Base-by-base conservation (phyloP, 1,140 invertebrate genomes). In the Archivesica marissinica region DNA sequence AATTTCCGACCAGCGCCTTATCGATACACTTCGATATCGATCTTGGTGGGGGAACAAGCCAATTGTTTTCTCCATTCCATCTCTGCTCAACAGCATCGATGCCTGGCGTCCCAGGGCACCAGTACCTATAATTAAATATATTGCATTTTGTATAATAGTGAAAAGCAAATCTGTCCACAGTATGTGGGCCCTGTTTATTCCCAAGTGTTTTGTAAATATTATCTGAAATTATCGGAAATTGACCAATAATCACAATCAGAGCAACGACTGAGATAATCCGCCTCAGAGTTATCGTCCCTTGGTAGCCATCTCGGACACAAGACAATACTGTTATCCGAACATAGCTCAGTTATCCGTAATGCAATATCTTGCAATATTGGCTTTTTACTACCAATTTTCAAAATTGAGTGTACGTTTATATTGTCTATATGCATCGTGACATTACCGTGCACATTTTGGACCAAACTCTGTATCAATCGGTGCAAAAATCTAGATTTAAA, bases 91-190 rank as follows among this genome's bases (percentile, higher is more conserved):
- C 59, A 11, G 76, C 84, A 59, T 86, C 61, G 25, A 86, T 72
- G 11, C 50, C 66, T 25, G 33, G 38, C 15, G 66, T 74, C 6
- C 77, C 84, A 30, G 64, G 50, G 38, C 84, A 86, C 76, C 66
- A 86, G 35, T 74, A 80, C 41, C 54, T 68, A 44, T 59, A 77
- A 72, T 78, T 78, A 78, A 85, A 85, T 0, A 28, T 0, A 20
- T 39, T 47, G 28, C 66, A 83, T 74, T 83, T 74, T 33, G 68
- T 39, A 64, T 83, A 74, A 74, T 74, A 74, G 61, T 74, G 17
- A 54, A 2, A 41, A 25, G 66, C 80, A 64, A 83, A 83, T 15
- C 66, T 7, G 41, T 83, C 80, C 15, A 33, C 28, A 6, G 33
- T 59, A 41, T 74, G 68, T 44, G 66, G 81, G 11, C 70, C 81